Conservation (phyloP, 2,113 vertebrate species). For the Austrofundulus limnaeus region DNA sequence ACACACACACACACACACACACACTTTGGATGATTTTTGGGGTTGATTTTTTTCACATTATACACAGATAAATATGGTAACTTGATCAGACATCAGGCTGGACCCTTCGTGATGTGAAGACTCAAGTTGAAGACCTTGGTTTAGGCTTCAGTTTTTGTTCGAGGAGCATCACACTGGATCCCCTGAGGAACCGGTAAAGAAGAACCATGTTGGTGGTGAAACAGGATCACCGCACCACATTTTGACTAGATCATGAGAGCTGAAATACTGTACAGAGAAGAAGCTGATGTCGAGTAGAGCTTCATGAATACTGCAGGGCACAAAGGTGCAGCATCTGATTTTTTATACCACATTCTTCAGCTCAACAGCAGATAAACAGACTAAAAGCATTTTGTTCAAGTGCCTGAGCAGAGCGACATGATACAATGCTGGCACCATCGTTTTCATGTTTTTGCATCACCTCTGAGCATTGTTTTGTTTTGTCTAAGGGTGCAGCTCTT, state of each 20-base stretch:
- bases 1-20: too few species aligned
- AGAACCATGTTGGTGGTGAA: too few species aligned
- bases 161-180: not conserved
- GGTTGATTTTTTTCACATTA: too few species aligned
- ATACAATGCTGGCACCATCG: constrained; percentile 16
- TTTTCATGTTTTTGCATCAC: constrained; percentile 59
- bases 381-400: constrained; percentile 17
- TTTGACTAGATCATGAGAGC: too few species aligned
- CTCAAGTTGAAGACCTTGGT: not conserved
- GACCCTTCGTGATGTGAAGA: not conserved
- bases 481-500: constrained; percentile 22
- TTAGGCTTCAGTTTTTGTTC: not conserved
- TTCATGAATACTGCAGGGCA: not conserved
- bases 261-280: too few species aligned
- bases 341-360: constrained; percentile 12
- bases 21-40: too few species aligned
- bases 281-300: not conserved
- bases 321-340: not conserved
- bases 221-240: too few species aligned
- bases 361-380: not conserved
- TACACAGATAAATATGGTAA: not conserved
- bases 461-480: constrained; percentile 46
- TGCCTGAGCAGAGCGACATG: constrained; percentile 14
- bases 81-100: not conserved
- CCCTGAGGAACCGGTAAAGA: too few species aligned